Conservation (phyloP, 2,888 invertebrate species). For the Pterostichus niger region DNA sequence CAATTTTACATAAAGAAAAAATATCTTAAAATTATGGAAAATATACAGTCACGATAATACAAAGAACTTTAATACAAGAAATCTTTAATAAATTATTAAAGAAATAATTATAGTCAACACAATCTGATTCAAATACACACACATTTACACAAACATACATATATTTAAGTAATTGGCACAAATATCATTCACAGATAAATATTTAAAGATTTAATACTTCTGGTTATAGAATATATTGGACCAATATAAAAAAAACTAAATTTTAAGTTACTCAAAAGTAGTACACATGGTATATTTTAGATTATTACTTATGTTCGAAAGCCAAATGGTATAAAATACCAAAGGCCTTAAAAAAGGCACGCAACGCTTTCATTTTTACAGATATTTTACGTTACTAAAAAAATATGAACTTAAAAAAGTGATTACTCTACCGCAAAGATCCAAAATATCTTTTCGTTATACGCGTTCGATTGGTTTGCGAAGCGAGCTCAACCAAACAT, state of each 20-base stretch:
- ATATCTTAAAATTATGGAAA: slow-evolving; percentile 31
- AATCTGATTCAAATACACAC: slow-evolving; percentile 45
- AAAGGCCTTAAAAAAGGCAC: slow-evolving; percentile 45
- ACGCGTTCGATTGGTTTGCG: too few species aligned
- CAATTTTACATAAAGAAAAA: slow-evolving; percentile 21
- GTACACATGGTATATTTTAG: not conserved
- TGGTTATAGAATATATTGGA: slow-evolving; percentile 22
- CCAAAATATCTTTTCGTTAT: too few species aligned
- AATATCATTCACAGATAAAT: slow-evolving; percentile 64
- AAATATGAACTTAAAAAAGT: too few species aligned
- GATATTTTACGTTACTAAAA: not conserved
- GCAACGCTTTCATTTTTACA: not conserved
- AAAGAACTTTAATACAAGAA: not conserved
- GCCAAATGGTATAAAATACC: slow-evolving; percentile 35
- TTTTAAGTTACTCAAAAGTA: slow-evolving; percentile 1
- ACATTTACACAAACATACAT: slow-evolving; percentile 56
- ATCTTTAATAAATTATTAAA: slow-evolving; percentile 8
- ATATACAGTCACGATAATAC: slow-evolving; percentile 29
- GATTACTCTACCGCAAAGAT: too few species aligned
- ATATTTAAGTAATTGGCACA: slow-evolving; percentile 65
- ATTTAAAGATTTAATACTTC: slow-evolving; percentile 60
- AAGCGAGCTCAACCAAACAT: too few species aligned
- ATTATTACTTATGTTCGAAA: slow-evolving; percentile 41
- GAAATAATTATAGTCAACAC: not conserved
- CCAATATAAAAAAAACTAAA: slow-evolving; percentile 26